phyloP scores from a whole-genome alignment of 2,113 vertebrate genomes.

The Oryzias curvinotus region DNA sequence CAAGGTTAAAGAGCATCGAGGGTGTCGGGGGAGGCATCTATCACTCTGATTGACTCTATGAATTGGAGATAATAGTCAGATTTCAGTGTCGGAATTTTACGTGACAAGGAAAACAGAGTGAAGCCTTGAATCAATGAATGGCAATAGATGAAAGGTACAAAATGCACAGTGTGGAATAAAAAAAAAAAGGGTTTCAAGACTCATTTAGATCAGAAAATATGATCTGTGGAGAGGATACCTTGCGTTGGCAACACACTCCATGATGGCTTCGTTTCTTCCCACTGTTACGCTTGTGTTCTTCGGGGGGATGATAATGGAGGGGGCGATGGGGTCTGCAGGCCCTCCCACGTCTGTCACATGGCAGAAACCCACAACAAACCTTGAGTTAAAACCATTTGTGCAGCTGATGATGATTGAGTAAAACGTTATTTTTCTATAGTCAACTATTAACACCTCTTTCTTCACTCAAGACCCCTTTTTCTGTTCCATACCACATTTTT shows the following conservation, averaged over 20 bases:
- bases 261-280: slow-evolving; percentile 89
- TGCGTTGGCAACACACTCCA: slow-evolving; percentile 97
- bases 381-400: slow-evolving; percentile 13
- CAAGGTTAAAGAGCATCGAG: slow-evolving; percentile 57
- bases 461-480: slow-evolving; percentile 55
- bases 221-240: slow-evolving; percentile 72
- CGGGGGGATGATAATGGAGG: slow-evolving; percentile 91
- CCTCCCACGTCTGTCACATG: slow-evolving; percentile 85
- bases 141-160: slow-evolving; percentile 43
- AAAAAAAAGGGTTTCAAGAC: slow-evolving; percentile 56
- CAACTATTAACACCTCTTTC: slow-evolving; percentile 62
- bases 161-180: slow-evolving; percentile 48
- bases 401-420: slow-evolving; percentile 8
- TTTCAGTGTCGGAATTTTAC: slow-evolving; percentile 42
- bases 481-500: slow-evolving; percentile 55
- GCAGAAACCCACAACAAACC: slow-evolving; percentile 17
- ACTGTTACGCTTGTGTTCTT: slow-evolving; percentile 94
- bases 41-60: slow-evolving; percentile 70
- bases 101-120: slow-evolving; percentile 47
- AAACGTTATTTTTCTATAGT: no score
- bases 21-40: slow-evolving; percentile 60
- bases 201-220: slow-evolving; percentile 51
- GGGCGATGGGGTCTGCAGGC: slow-evolving; percentile 93
- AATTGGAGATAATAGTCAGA: slow-evolving; percentile 67
- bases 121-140: slow-evolving; percentile 61